phyloP scores from a whole-genome alignment of 2,113 vertebrate genomes.

The Centropristis striata region DNA sequence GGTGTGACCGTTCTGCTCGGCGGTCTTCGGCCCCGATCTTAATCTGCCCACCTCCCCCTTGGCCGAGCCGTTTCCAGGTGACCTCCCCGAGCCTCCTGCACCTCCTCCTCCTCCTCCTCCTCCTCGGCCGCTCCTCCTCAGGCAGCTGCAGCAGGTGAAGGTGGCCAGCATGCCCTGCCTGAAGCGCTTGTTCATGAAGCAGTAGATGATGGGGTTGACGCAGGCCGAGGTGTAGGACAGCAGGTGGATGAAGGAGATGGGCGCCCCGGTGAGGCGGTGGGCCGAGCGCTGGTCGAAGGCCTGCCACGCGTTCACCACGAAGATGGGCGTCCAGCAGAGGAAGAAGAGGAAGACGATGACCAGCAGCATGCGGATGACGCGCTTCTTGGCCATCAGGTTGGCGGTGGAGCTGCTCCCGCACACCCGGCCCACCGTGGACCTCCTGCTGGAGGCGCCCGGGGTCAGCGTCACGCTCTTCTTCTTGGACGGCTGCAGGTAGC shows the following conservation, averaged over 20 bases:
- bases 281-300: slow-evolving; percentile 91
- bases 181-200: slow-evolving; percentile 99
- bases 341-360: slow-evolving; percentile 97
- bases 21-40: slow-evolving; percentile 4
- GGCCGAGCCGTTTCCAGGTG: background rate
- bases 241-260: slow-evolving; percentile 98
- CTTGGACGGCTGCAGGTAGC: slow-evolving; percentile 89
- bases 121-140: background rate
- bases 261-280: slow-evolving; percentile 92
- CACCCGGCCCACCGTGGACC: slow-evolving; percentile 78
- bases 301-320: slow-evolving; percentile 95
- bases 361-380: slow-evolving; percentile 96
- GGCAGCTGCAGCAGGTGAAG: slow-evolving; percentile 87
- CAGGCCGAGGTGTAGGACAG: slow-evolving; percentile 97
- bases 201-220: slow-evolving; percentile 98
- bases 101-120: background rate
- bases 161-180: slow-evolving; percentile 91
- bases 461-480: slow-evolving; percentile 52
- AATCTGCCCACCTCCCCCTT: slow-evolving; percentile 16
- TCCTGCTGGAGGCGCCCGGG: background rate
- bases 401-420: slow-evolving; percentile 89
- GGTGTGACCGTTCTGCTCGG: slow-evolving; percentile 87
- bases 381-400: slow-evolving; percentile 96
- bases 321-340: slow-evolving; percentile 97
- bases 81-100: slow-evolving; percentile 38